These are phyloP conservation scores for Anabacerthia variegaticeps DNA, from an alignment of 2,797 vertebrate genomes.

Conservation along the genomic window DNA sequence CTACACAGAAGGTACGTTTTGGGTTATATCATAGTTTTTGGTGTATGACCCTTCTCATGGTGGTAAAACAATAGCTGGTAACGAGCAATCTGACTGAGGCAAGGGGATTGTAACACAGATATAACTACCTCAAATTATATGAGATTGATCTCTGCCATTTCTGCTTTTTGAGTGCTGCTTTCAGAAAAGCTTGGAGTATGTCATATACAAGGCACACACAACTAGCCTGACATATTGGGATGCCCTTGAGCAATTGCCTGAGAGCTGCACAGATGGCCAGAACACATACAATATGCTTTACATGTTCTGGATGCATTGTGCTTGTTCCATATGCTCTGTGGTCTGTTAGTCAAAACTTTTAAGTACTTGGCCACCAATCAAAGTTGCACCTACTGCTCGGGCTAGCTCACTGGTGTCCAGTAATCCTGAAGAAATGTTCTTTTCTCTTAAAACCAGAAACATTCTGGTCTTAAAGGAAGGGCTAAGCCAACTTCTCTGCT, in stretches of 20 bases:
- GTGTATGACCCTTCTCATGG: not conserved
- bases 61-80: not conserved
- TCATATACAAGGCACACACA: not conserved
- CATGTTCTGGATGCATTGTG: not conserved
- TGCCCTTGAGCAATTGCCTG: not conserved
- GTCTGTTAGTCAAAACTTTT: not conserved
- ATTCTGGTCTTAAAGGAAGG: not conserved
- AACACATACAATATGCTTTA: not conserved
- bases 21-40: not conserved
- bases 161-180: not conserved
- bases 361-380: not conserved
- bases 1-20: not conserved
- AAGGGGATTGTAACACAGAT: fast-evolving
- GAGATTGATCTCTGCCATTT: not conserved
- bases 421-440: not conserved
- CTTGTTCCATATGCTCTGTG: not conserved
- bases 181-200: not conserved
- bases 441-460: not conserved
- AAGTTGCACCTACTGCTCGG: not conserved
- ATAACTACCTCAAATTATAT: not conserved
- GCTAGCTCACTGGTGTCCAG: not conserved
- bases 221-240: not conserved
- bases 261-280: not conserved
- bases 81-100: not conserved
- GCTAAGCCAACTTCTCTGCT: not conserved